Base-by-base conservation (phyloP, 1,140 invertebrate genomes). In the Drosophila eugracilis region DNA sequence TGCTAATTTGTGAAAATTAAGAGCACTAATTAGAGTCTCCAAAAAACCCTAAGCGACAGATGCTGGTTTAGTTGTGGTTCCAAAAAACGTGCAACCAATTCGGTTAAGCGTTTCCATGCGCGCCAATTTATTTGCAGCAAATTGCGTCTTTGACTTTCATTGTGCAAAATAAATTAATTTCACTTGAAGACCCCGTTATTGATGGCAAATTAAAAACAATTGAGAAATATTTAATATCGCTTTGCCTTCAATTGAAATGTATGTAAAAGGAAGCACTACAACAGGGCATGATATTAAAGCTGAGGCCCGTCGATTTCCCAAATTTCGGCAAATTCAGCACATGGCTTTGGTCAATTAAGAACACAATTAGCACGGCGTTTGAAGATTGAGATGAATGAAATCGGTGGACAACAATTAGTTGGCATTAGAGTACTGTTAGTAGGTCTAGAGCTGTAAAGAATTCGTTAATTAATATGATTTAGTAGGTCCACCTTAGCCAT, bases 91-190 rank as follows among this genome's bases (percentile, higher is more conserved):
- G 58, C 50, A 34, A 62, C 37, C 48, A 37, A 59, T 71, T 47
- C 15, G 22, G 62, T 75, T 62, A 63, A 62, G 59, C 48, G 24
- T 48, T 65, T 55, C 41, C 41, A 63, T 53, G 30, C 32, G 34
- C 41, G 44, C 21, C 19, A 36, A 32, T 78, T 60, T 28, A 83
- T 78, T 78, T 75, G 70, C 55, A 72, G 42, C 57, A 54, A 75
- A 86, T 83, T 78, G 84, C 84, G 83, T 76, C 75, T 78, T 78
- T 78, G 75, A 67, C 78, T 83, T 89, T 83, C 60, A 53, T 70
- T 88, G 71, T 89, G 78, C 71, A 83, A 83, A 85, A 88, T 88
- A 78, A 88, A 86, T 86, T 88, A 78, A 88, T 88, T 86, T 88
- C 78, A 86, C 78, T 88, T 88, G 59, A n/a, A n/a, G 65, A 75